phyloP scores from a whole-genome alignment of 2,888 invertebrate species.

The Drosophila quasianomalipes region DNA sequence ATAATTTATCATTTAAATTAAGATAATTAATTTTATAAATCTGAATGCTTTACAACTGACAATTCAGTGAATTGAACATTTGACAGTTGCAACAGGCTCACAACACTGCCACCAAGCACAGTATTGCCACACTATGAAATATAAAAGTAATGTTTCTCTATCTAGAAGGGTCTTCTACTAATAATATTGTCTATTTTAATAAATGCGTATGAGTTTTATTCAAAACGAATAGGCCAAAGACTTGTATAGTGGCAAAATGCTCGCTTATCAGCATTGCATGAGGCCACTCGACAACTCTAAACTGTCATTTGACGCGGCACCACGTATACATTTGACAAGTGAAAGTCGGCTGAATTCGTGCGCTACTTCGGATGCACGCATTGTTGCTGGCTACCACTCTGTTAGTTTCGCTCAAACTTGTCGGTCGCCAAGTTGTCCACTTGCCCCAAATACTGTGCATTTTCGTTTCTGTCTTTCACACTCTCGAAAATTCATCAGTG shows the following conservation, averaged over 20 bases:
- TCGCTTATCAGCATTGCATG: neutral
- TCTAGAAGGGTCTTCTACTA: too few relatives aligned
- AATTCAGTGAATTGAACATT: neutral
- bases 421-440: constrained; percentile 39
- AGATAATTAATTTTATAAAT: neutral
- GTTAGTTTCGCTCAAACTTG: constrained; percentile 51
- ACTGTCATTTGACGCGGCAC: constrained; percentile 67
- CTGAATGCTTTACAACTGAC: accelerated
- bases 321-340: constrained; percentile 74
- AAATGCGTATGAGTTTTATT: neutral
- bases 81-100: constrained; percentile 20
- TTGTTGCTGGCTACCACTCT: constrained; percentile 50
- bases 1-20: neutral
- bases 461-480: constrained; percentile 30
- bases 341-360: constrained; percentile 69
- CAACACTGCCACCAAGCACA: constrained; percentile 5
- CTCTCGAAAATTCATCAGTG: constrained; percentile 23
- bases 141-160: neutral
- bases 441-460: constrained; percentile 19
- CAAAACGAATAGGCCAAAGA: neutral
- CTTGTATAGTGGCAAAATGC: neutral
- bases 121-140: constrained; percentile 16
- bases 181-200: neutral
- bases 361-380: constrained; percentile 48
- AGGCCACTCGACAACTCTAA: constrained; percentile 46